Percentiles rank a stretch among this genome's conserved stretches.
These are phyloP conservation scores for Germaria angustata DNA, from an alignment of 2,888 invertebrate genomes.

Conservation along the genomic window DNA sequence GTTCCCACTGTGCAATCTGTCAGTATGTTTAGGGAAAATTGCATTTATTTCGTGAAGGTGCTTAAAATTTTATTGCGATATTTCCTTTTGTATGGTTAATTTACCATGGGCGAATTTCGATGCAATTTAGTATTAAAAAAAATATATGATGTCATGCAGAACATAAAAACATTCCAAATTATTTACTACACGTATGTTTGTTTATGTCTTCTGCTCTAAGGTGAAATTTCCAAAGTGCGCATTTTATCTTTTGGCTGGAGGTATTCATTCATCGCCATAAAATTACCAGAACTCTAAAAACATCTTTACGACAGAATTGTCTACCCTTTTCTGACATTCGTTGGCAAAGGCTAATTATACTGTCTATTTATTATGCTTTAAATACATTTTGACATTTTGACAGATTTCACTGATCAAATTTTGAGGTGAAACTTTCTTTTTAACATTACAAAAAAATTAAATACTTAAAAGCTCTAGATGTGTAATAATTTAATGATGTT, in stretches of 20 bases:
- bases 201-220: neutral
- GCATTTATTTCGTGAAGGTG: neutral
- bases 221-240: conserved; percentile 19
- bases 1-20: too few relatives aligned
- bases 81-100: neutral
- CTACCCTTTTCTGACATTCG: conserved; percentile 5
- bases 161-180: conserved; percentile 3
- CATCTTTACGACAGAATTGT: neutral
- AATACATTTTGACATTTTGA: conserved; percentile 67
- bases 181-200: neutral
- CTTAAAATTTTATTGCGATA: neutral
- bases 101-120: neutral
- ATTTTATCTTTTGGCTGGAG: neutral
- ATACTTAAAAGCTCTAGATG: conserved; percentile 36
- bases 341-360: conserved; percentile 40
- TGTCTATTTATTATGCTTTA: conserved; percentile 58
- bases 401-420: conserved; percentile 53
- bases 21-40: too few relatives aligned
- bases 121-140: neutral
- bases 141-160: conserved; percentile 8
- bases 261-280: conserved; percentile 20
- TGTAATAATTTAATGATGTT: conserved; percentile 33
- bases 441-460: conserved; percentile 1
- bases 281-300: conserved; percentile 23
- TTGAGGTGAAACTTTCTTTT: conserved; percentile 58